phyloP scores from a whole-genome alignment of 2,888 invertebrate species.

The Cabera pusaria region DNA sequence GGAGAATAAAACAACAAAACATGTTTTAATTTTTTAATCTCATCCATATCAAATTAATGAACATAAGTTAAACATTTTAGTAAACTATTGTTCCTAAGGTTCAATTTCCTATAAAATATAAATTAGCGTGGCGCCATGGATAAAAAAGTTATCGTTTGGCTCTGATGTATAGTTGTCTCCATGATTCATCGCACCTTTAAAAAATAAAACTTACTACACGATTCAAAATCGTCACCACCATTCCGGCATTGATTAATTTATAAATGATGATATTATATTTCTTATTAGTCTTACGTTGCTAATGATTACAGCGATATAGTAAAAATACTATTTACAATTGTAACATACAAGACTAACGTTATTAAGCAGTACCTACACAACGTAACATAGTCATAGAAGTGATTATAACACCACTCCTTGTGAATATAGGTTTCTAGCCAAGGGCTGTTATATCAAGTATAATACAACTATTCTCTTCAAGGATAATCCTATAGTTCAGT shows the following conservation, averaged over 20 bases:
- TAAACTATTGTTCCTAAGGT: conserved; percentile 65
- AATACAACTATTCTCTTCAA: conserved; percentile 1
- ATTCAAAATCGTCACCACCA: conserved; percentile 69
- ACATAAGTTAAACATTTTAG: conserved; percentile 72
- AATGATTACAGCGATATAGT: conserved; percentile 52
- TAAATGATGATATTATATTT: conserved; percentile 58
- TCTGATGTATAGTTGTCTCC: conserved; percentile 32
- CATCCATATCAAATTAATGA: conserved; percentile 76
- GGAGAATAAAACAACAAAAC: conserved; percentile 14
- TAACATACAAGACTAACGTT: conserved; percentile 24
- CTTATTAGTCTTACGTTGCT: conserved; percentile 29
- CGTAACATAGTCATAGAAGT: conserved; percentile 55
- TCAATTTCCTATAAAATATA: conserved; percentile 71
- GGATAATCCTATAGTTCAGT: conserved; percentile 6
- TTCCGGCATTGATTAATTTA: conserved; percentile 57
- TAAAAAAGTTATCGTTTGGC: conserved; percentile 54
- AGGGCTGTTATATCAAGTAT: background rate
- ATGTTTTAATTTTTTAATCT: conserved; percentile 63
- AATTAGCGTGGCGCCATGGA: conserved; percentile 70
- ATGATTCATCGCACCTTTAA: conserved; percentile 56
- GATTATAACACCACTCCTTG: conserved; percentile 76
- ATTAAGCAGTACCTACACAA: conserved; percentile 54
- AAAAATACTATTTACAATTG: conserved; percentile 35
- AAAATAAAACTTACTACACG: conserved; percentile 55
- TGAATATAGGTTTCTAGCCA: conserved; percentile 33